phyloP scores from a whole-genome alignment of 2,797 vertebrate species.

The Hafferia zeledoni region DNA sequence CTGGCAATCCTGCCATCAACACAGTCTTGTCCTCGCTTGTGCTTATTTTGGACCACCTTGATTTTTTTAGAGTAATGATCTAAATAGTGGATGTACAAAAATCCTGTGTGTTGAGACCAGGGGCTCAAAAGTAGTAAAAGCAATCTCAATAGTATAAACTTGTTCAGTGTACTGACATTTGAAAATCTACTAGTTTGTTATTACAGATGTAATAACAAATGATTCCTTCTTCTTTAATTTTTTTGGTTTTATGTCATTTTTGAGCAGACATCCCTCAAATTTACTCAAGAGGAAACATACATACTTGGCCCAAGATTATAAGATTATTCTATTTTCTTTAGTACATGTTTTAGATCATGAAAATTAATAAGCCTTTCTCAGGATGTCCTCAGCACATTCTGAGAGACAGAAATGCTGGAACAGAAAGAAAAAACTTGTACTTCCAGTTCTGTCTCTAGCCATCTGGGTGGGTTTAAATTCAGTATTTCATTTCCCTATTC shows the following conservation, averaged over 20 bases:
- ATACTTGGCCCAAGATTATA: neutral
- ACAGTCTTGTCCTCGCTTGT: fast-evolving
- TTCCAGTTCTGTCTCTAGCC: neutral
- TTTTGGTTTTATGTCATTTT: neutral
- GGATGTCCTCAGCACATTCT: neutral
- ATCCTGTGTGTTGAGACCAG: neutral
- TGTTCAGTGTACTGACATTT: neutral
- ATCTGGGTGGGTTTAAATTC: neutral
- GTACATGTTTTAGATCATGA: neutral
- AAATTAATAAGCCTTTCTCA: neutral
- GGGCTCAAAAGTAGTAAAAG: fast-evolving
- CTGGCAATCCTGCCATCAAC: fast-evolving
- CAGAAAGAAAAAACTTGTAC: neutral
- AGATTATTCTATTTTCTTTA: neutral
- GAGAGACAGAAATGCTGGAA: neutral
- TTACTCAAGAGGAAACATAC: fast-evolving
- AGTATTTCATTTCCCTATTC: neutral
- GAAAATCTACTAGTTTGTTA: neutral
- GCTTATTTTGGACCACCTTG: neutral
- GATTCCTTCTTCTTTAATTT: fast-evolving
- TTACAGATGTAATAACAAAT: neutral
- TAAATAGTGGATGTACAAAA: neutral
- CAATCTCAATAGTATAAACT: neutral
- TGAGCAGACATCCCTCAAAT: neutral
- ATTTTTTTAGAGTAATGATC: neutral